Base-by-base conservation (phyloP, 2,888 invertebrate genomes). In the Tanypteryx hageni region DNA sequence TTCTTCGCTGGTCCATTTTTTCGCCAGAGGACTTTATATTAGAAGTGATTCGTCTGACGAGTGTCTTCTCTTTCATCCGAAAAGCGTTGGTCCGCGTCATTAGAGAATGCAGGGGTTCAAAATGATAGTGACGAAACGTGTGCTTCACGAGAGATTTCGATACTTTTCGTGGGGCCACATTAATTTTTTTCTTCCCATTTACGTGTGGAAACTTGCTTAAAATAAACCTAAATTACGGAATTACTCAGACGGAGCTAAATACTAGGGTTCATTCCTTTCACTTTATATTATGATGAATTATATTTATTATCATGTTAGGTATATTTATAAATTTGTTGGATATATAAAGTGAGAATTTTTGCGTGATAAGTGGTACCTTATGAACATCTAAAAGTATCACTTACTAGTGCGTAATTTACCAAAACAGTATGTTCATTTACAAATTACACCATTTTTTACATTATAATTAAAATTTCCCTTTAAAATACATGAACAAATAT, bases 41-140 rank as follows among this genome's bases (percentile, higher is more conserved):
- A 89, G 68, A 44, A 31, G 44, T 64, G 64, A 89, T 89, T 61
- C 89, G 64, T 89, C 64, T 89, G 44, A 61, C 59, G 59, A 61
- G 61, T 18, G 44, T 57, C 31, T 44, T 18, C 44, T 13, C 89
- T 89, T 44, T 44, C 64, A 89, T 89, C 89, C 64, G 31, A 68
- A 68, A 68, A 22, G 76, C 76, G 22, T 22, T 27, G 27, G 22
- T 18, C n/a, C 4, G 68, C 68, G 76, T 76, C 76, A 27, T 76
- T 76, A 76, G 76, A 76, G 9, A 27, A 27, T 27, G 76, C 13
- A 27, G 22, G 76, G 76, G 76, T 27, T 22, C 27, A 22, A 76
- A 76, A 76, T 76, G 76, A 27, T 13, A 27, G 22, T 76, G 76
- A 76, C 76, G 76, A 76, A 76, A 76, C 44, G 76, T 27, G 76